Evolutionary conservation across 1,140 invertebrate species (phyloP).

Genomic region (Diuraphis noxia): DNA sequence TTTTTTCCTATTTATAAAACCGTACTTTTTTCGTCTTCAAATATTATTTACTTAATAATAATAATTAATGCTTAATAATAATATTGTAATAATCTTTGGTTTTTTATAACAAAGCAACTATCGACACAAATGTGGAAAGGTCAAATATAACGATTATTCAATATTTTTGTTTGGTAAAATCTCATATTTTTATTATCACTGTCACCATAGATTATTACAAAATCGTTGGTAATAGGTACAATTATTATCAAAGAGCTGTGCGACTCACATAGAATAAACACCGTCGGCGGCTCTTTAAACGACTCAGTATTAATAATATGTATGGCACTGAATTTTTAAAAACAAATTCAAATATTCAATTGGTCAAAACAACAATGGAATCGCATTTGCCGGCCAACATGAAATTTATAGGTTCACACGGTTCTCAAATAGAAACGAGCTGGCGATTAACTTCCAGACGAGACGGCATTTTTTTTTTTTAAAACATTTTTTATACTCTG

Average conservation of each 20-base stretch:
- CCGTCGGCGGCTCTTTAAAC: neutral
- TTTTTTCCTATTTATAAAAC: neutral
- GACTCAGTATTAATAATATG: neutral
- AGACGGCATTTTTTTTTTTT: constrained; percentile 24
- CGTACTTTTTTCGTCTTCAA: neutral
- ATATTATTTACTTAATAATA: neutral
- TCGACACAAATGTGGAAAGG: neutral
- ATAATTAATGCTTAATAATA: neutral
- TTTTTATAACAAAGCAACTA: neutral
- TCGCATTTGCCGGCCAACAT: neutral
- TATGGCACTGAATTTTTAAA: neutral
- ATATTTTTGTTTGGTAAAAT: constrained; percentile 12
- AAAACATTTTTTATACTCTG: neutral
- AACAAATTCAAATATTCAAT: constrained; percentile 11
- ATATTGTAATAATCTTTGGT: neutral
- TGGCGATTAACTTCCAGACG: constrained; percentile 22
- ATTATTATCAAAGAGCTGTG: neutral
- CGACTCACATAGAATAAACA: neutral
- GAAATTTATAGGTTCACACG: constrained; percentile 42
- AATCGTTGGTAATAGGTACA: neutral
- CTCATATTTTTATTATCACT: neutral
- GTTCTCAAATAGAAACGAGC: neutral
- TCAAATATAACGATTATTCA: neutral
- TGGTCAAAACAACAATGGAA: constrained; percentile 20
- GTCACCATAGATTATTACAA: neutral